Base-by-base conservation (phyloP, 2,888 invertebrate genomes). In the Doris montereyensis region DNA sequence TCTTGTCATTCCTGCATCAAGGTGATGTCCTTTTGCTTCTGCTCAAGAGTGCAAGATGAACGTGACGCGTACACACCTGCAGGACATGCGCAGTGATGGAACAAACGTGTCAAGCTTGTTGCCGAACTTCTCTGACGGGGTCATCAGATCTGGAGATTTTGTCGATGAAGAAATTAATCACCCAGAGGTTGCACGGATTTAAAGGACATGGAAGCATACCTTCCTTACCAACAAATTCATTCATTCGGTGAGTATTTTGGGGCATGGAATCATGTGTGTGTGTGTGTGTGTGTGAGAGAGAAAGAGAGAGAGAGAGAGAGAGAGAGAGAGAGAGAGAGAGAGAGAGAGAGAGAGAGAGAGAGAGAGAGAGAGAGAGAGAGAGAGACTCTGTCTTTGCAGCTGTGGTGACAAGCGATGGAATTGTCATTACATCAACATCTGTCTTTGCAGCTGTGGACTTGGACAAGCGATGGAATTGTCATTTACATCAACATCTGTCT, bases 61-160 rank as follows among this genome's bases (percentile, higher is more conserved):
- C 34, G 73, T 76, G 24, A 62, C 78, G 3, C 71, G 80, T 62
- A 52, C 60, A 28, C 77, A 78, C 24, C 71, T 82, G 30, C 71
- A 77, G 70, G 65, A 82, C 17, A 65, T 76, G 34, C 68, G 78
- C n/a, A 58, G 62, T 35, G 82, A 80, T 82, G n/a, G 77, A 78
- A 26, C 76, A 80, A 32, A 82, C 82, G 8, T 82, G 82, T 52
- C 57, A 57, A n/a, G n/a, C 78, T 82, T 17, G 78, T 82, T 34
- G 76, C 78, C 1, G 80, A 82, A 8, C 72, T 82, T 13, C 72
- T 82, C 1, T 73, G n/a, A n/a, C 74, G 41, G 58, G 67, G 2
- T 80, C 78, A 5, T 71, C 82, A 5, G 82, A 82, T 71, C 60
- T 73, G 34, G 82, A 82, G 52, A 79, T 82, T 13, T 75, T 82